Evolutionary conservation across 92 coral and sea anemone genomes (phyloP), one percentile per base, ranked within the genome.

Genomic region (Palythoa caribaeorum): DNA sequence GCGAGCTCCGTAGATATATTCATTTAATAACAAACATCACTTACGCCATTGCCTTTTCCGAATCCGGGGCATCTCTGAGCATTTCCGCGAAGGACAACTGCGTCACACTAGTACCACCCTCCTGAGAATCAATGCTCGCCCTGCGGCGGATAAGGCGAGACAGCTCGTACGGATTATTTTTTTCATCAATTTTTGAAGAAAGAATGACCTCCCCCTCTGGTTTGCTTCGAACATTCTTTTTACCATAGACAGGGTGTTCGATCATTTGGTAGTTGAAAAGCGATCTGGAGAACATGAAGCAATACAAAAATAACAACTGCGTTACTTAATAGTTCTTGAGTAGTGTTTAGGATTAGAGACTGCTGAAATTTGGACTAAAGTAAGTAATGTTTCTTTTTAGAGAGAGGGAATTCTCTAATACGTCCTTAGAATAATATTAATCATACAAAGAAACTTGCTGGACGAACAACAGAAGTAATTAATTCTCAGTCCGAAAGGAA

Each of bases 1-100:
- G 10, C 1, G 21, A 3, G 1, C 35, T 17, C 5, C 36, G 40
- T 11, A 13, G 47, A 8, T 70, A 2, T 9, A 1, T 1, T 4
- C 5, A 8, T 12, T 36, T 70, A 13, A 69, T 9, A 36, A 15
- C 35, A 9, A 44, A 11, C 14, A n/a, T 7, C 35, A 85, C 94
- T 88, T 85, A 92, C 94, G 94, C 90, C 94, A 92, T 88, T 12
- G 90, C 79, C n/a, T 71, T 74, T 51, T 92, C 89, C 44, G 83
- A 78, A 2, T 55, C 84, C 11, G 94, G 51, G 37, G 83, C 59
- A 47, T 91, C 91, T 19, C 73, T 37, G 9, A 51, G 53, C 21
- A 77, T 63, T 19, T 91, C 94, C 10, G 88, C 8, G 89, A 66
- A 63, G 9, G 94, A 88, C 80, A 74, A 54, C 1, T 89, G 84